Base-by-base conservation (phyloP, 2,113 vertebrate genomes). In the Lonchura striata region DNA sequence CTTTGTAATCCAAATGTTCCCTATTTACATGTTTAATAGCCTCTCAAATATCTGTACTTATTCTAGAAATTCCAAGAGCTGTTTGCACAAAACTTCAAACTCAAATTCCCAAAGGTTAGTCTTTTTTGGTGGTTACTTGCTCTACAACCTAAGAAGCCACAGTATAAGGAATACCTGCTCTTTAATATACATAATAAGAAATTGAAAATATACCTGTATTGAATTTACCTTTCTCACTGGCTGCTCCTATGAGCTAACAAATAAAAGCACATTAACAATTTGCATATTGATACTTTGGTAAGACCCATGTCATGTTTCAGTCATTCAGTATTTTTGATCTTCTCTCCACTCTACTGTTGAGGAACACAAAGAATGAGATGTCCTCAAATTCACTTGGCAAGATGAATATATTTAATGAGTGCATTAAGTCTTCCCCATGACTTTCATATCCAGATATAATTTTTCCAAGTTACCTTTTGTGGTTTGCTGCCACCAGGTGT, bases 401-500 rank as follows among this genome's bases (percentile, higher is more conserved):
- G 41, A 88, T 35, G 14, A 78, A 76, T 50, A 22, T 8, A 25
- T 28, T 59, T 7, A 42, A 30, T 27, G 16, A 27, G 42, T 8
- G 4, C 4, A 17, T 50, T 57, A 3, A 53, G 5, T 35, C 76
- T 82, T 82, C 47, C 41, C 28, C 30, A 20, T 23, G 69, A 42
- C 80, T 83, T 27, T 72, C 28, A 75, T 6, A 31, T 1, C 15
- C 41, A 69, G 28, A 61, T 7, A 50, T 7, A 11, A 10, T 50
- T 69, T 50, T 68, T 61, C n/a, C 3, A 46, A 63, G 35, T 97
- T 96, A 98, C 98, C 95, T 97, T 97, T 53, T 98, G 98, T 91
- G 94, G 77, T 96, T 92, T 98, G 97, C 97, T 98, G 98, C 98
- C 98, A 97, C 97, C 98, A 97, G 97, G 92, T 98, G 98, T 97